Base-by-base conservation (phyloP, 2,797 vertebrate genomes). In the Enteromius afrohamiltoni region DNA sequence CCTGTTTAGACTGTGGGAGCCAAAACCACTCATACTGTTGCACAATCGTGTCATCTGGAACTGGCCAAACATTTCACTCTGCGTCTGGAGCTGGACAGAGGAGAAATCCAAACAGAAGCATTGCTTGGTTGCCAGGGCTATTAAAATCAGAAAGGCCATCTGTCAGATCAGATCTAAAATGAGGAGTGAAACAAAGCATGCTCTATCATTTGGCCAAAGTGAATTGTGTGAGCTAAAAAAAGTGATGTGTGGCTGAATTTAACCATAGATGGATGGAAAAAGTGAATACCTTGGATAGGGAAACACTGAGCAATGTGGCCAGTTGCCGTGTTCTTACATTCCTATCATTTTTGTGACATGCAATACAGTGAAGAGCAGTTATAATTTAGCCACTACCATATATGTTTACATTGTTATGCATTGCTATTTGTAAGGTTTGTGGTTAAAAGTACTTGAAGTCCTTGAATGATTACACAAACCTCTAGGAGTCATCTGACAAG, bases 251-350 rank as follows among this genome's bases (percentile, higher is more conserved):
- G 42, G 21, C 29, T 74, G 55, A 74, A 64, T 74, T 51, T 82
- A 29, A 64, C 80, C 80, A 51, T 64, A 74, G 21, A 74, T 82
- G 69, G 73, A 85, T 17, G 73, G 51, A 85, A 58, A 80, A 17
- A 60, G 21, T 77, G 68, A 55, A 86, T 86, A 83, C 77, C 67
- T 78, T 7, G n/a, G 21, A 70, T 49, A 71, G 6, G 42, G 53
- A 47, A 73, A 7, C 3, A 34, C 14, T 37, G 55, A 74, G 42
- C 42, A 78, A 78, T 78, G 77, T 65, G 42, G 26, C 42, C 19
- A 49, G 17, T 68, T 68, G 47, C 55, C 68, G 6, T 60, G n/a
- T 47, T 83, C 45, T 64, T 68, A n/a, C 71, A 88, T 86, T 86
- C 58, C 42, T 51, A 34, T 23, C 14, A 13, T 73, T 34, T 62